A percentile compares a stretch with the other conserved stretches of the same genome.
Conservation (phyloP, 2,113 vertebrate species). For the Cyprinodon tularosa region DNA sequence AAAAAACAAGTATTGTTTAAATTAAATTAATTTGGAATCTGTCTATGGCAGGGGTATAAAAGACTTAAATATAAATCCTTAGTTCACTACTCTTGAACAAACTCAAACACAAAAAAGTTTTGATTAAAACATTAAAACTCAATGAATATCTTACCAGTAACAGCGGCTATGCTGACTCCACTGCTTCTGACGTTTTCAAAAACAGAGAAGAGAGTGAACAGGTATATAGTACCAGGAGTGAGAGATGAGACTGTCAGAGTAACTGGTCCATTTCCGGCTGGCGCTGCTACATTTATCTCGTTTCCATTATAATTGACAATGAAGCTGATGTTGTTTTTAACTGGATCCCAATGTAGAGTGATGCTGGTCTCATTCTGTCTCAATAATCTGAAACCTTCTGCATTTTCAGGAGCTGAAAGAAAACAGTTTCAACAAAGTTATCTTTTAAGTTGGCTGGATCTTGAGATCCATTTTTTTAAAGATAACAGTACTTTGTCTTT, state of each 20-base stretch:
- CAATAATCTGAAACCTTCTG: neutral
- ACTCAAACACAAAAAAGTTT: too few relatives aligned
- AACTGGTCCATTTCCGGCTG: slow-evolving; percentile 4
- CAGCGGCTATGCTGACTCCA: neutral
- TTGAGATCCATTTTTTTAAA: too few relatives aligned
- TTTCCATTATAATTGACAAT: neutral
- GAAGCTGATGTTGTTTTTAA: neutral
- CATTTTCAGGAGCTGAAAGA: neutral
- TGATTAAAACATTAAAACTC: too few relatives aligned
- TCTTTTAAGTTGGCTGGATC: too few relatives aligned
- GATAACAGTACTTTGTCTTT: too few relatives aligned
- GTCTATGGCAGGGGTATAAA: too few relatives aligned
- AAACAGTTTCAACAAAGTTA: neutral
- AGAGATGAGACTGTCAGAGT: slow-evolving; percentile 24
- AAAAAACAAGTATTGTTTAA: too few relatives aligned
- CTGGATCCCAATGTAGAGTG: slow-evolving; percentile 26
- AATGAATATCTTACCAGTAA: neutral
- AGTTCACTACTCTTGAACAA: too few relatives aligned
- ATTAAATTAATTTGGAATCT: too few relatives aligned
- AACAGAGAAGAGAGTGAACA: slow-evolving; percentile 35
- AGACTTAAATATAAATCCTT: too few relatives aligned
- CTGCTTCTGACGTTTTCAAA: slow-evolving; percentile 15
- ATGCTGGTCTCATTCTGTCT: slow-evolving; percentile 13
- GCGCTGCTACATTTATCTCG: neutral
- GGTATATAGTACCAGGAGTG: neutral